Evolutionary conservation across 2,113 vertebrate genomes (phyloP).

Genomic region (Saccopteryx leptura): DNA sequence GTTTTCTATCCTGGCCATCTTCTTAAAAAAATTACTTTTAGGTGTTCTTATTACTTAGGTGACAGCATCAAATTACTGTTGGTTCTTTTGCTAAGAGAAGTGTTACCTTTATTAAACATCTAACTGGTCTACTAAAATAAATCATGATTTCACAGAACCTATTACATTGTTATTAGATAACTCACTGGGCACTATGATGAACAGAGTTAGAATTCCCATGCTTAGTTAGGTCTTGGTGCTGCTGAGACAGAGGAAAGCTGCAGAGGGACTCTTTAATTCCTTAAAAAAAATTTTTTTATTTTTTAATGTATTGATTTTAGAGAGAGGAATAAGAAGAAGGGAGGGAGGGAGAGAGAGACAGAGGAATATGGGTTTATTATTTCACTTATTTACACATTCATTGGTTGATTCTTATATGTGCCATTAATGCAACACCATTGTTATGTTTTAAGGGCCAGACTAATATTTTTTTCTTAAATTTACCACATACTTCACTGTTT

Average conservation of each 20-base stretch:
- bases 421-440: constrained; percentile 13
- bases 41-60: not conserved
- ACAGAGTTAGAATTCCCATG: not conserved
- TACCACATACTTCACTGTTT: not conserved
- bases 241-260: not conserved
- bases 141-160: not conserved
- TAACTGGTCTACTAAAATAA: not conserved
- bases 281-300: too few relatives aligned
- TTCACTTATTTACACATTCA: too few relatives aligned
- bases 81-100: not conserved
- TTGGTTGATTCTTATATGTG: too few relatives aligned
- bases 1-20: not conserved
- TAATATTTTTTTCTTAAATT: constrained; percentile 26
- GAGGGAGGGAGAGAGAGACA: too few relatives aligned
- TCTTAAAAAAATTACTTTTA: constrained; percentile 34
- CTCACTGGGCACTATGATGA: not conserved
- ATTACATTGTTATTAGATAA: not conserved
- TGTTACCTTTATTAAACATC: constrained; percentile 52
- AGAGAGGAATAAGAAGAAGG: too few relatives aligned
- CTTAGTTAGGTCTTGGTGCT: not conserved
- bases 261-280: not conserved
- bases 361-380: too few relatives aligned
- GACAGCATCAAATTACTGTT: constrained; percentile 28
- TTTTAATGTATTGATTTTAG: too few relatives aligned
- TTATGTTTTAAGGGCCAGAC: constrained; percentile 30